A percentile compares a stretch with the other conserved stretches of the same genome.
Conservation (phyloP, 2,113 vertebrate genomes). For the Thomomys bottae region DNA sequence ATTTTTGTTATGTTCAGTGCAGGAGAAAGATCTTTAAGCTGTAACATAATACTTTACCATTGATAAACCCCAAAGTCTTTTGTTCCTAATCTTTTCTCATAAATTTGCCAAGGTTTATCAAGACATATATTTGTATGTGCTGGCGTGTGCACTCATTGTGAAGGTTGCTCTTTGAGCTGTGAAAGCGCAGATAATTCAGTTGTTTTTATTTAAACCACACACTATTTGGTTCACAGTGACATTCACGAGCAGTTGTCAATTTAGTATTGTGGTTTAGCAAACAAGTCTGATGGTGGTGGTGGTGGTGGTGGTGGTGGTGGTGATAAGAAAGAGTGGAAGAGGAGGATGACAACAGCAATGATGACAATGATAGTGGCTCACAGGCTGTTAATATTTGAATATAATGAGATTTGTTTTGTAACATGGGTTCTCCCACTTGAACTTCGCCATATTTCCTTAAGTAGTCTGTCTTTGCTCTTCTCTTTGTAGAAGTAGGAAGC, state of each 20-base stretch:
- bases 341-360: no score
- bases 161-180: not conserved
- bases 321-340: no score
- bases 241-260: not conserved
- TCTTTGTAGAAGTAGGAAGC: not conserved
- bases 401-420: not conserved
- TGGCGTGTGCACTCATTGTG: not conserved
- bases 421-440: not conserved
- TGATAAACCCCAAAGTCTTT: not conserved
- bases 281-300: no score
- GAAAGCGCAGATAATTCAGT: fast-evolving
- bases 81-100: not conserved
- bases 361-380: not conserved
- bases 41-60: not conserved
- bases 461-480: not conserved
- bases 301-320: not conserved
- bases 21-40: not conserved
- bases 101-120: not conserved
- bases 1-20: not conserved
- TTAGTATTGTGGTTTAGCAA: not conserved
- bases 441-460: not conserved
- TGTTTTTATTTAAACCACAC: not conserved
- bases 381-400: not conserved
- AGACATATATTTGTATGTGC: not conserved
- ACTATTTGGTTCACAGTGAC: fast-evolving